phyloP scores from a whole-genome alignment of 2,888 invertebrate species.

The Galeruca laticollis region DNA sequence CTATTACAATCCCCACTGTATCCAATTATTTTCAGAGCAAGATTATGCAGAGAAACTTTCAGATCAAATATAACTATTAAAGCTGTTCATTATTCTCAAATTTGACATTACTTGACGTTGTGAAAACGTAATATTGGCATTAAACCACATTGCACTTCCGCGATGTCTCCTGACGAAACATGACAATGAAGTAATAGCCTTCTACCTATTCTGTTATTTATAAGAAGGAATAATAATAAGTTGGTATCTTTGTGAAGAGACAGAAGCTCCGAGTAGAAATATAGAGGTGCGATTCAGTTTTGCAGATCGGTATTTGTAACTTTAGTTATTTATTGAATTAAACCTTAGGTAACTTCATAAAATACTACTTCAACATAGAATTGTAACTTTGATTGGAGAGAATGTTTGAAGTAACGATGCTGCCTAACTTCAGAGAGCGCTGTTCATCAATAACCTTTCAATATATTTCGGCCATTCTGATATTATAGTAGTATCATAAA shows the following conservation, averaged over 20 bases:
- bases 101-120: not conserved
- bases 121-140: not conserved
- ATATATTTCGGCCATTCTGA: too few relatives aligned
- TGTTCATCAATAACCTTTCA: too few relatives aligned
- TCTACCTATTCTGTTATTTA: conserved; percentile 18
- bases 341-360: too few relatives aligned
- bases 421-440: too few relatives aligned
- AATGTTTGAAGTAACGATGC: too few relatives aligned
- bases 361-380: too few relatives aligned
- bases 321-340: too few relatives aligned
- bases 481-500: too few relatives aligned
- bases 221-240: conserved; percentile 19
- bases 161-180: conserved; percentile 8
- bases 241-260: conserved; percentile 18
- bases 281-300: not conserved
- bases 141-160: conserved; percentile 8
- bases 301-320: not conserved
- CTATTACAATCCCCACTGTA: too few relatives aligned
- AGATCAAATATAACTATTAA: not conserved
- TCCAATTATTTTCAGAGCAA: not conserved
- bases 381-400: too few relatives aligned
- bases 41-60: not conserved
- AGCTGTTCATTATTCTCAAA: not conserved
- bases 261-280: not conserved
- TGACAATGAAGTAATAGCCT: conserved; percentile 16